A percentile compares a stretch with the other conserved stretches of the same genome.
These are phyloP conservation scores for Acronicta leporina DNA, from an alignment of 2,888 invertebrate genomes.

Conservation along the genomic window DNA sequence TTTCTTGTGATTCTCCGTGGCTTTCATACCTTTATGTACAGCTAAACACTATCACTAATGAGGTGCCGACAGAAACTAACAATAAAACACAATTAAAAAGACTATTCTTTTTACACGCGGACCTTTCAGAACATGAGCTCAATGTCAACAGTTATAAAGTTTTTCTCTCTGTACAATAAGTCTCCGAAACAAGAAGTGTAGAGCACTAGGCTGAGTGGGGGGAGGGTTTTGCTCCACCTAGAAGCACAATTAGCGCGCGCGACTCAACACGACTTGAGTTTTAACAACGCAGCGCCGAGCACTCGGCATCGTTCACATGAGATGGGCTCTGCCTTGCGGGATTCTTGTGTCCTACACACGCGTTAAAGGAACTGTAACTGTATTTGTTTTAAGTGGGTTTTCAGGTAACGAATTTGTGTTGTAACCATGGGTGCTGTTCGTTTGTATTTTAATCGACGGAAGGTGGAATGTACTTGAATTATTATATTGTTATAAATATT, in stretches of 20 bases:
- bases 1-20: too few relatives aligned
- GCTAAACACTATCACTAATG: slow-evolving; percentile 22
- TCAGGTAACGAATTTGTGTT: slow-evolving; percentile 51
- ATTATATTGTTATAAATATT: too few relatives aligned
- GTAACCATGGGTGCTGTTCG: slow-evolving; percentile 7
- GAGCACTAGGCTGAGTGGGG: slow-evolving; percentile 70
- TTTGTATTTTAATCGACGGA: background rate
- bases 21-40: background rate
- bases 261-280: slow-evolving; percentile 87
- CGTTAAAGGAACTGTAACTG: slow-evolving; percentile 69
- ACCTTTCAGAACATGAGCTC: slow-evolving; percentile 65
- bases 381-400: slow-evolving; percentile 61
- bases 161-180: slow-evolving; percentile 75
- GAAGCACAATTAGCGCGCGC: slow-evolving; percentile 87
- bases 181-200: slow-evolving; percentile 78
- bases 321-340: slow-evolving; percentile 71
- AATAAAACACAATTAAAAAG: slow-evolving; percentile 44
- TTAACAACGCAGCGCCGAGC: slow-evolving; percentile 84
- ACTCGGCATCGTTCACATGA: slow-evolving; percentile 85
- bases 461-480: background rate
- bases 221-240: slow-evolving; percentile 65
- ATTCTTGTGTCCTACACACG: slow-evolving; percentile 70
- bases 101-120: slow-evolving; percentile 31
- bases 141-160: slow-evolving; percentile 83
- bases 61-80: slow-evolving; percentile 34